Base-by-base conservation (phyloP, 2,888 invertebrate genomes). In the Cremastinae sp. region DNA sequence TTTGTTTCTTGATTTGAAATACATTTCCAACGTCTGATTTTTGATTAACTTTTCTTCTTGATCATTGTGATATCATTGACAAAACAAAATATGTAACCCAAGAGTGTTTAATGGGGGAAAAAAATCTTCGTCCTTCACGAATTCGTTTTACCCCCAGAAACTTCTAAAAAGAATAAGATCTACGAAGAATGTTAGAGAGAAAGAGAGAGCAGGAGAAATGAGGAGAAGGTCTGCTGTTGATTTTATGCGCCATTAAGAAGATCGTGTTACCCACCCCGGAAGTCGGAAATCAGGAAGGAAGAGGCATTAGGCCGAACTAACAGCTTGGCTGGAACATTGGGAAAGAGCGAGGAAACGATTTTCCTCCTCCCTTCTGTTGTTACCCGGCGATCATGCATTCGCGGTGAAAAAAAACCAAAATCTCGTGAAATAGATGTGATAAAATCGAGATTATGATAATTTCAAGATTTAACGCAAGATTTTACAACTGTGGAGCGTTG, bases 191-290 rank as follows among this genome's bases (percentile, higher is more conserved):
- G 4, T 10, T n/a, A 10, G 51, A 39, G 43, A 55, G 43, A 28
- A 28, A 28, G 16, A 43, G 37, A 41, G 22, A 10, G 55, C 35
- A 28, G 14, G 39, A n/a, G 39, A 64, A 39, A 53, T 22, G 53
- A 41, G 58, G 16, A 37, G 35, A 58, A 49, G 56, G 58, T 53
- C 69, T 70, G 71, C 80, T 81, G 83, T 83, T 85, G 84, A 84
- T 85, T 84, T 87, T 85, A 83, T 83, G 82, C 81, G 81, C 85
- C 87, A 88, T 88, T 87, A 87, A 85, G 83, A 82, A 81, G 85
- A 86, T 87, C 85, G 83, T 83, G 82, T 87, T 86, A 84, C 84
- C 77, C 75, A 84, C 83, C 78, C 74, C 79, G 82, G 81, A 81
- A 84, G 82, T 83, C 82, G 84, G 84, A 85, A 84, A 85, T 84